Evolutionary conservation across 2,113 vertebrate genomes (phyloP).

Genomic region (Rhagologus leucostigma): DNA sequence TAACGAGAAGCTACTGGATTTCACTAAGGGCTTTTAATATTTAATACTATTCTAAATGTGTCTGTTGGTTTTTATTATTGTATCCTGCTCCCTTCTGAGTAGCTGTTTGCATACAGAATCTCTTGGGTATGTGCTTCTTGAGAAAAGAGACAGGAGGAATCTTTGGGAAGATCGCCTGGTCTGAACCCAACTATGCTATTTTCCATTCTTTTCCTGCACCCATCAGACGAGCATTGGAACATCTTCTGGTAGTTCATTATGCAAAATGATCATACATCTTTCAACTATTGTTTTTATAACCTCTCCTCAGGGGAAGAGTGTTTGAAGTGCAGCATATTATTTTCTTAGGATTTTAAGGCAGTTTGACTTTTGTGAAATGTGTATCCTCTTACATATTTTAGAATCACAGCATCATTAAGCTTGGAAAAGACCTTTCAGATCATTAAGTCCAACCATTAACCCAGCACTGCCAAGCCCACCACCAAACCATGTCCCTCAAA

Average conservation of each 20-base stretch:
- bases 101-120: not conserved
- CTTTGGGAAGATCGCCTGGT: not conserved
- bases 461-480: not conserved
- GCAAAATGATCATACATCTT: not conserved
- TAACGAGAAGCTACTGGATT: not conserved
- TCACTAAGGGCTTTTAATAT: not conserved
- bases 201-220: not conserved
- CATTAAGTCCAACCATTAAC: not conserved
- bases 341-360: not conserved
- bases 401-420: not conserved
- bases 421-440: not conserved
- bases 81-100: not conserved
- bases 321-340: not conserved
- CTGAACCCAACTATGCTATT: not conserved
- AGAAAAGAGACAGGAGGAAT: not conserved
- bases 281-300: conserved; percentile 11
- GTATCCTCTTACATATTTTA: not conserved
- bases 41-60: not conserved
- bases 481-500: not conserved
- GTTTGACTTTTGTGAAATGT: not conserved
- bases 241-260: conserved; percentile 10
- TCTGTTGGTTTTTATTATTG: not conserved
- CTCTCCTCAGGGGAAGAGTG: not conserved
- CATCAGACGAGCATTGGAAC: not conserved
- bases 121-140: not conserved